phyloP scores from a whole-genome alignment of 1,140 invertebrate species.

The Drosophila pruinosa region DNA sequence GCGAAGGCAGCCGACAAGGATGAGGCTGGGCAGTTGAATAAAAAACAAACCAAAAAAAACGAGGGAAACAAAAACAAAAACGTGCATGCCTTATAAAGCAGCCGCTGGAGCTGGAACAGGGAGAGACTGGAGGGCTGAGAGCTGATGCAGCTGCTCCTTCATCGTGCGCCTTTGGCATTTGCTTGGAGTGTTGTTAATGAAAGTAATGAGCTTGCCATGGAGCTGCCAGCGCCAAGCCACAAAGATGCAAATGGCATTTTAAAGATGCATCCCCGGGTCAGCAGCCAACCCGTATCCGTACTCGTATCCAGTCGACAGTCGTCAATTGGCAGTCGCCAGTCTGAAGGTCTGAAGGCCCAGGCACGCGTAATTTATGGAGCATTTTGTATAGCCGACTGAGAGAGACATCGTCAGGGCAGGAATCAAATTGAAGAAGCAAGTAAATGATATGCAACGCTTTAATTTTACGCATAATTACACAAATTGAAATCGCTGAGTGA shows the following conservation, averaged over 20 bases:
- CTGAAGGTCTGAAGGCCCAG: conserved; percentile 11
- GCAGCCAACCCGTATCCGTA: conserved; percentile 20
- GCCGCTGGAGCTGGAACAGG: conserved; percentile 15
- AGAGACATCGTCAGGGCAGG: conserved; percentile 5
- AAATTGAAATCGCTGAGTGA: conserved; percentile 80
- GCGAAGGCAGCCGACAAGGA: conserved; percentile 4
- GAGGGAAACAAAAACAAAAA: conserved; percentile 43
- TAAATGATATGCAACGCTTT: conserved; percentile 80
- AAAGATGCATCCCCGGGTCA: conserved; percentile 78
- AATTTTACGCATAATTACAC: conserved; percentile 81
- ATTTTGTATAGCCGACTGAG: conserved; percentile 52
- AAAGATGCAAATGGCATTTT: conserved; percentile 81
- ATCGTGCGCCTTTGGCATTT: conserved; percentile 58
- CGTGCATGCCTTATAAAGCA: conserved; percentile 74
- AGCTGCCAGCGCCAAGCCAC: conserved; percentile 57
- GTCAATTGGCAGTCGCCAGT: not conserved
- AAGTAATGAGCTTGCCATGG: conserved; percentile 75
- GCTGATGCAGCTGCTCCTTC: conserved; percentile 45
- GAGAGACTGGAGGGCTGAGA: conserved; percentile 9
- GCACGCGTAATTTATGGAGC: conserved; percentile 80
- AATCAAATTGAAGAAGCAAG: conserved; percentile 18
- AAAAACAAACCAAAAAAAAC: conserved; percentile 2
- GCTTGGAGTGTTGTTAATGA: conserved; percentile 77
- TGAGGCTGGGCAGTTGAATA: conserved; percentile 6
- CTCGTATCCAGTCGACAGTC: not conserved